These are phyloP conservation scores for Rhinoptilus africanus DNA, from an alignment of 2,113 vertebrate species.

Conservation along the genomic window DNA sequence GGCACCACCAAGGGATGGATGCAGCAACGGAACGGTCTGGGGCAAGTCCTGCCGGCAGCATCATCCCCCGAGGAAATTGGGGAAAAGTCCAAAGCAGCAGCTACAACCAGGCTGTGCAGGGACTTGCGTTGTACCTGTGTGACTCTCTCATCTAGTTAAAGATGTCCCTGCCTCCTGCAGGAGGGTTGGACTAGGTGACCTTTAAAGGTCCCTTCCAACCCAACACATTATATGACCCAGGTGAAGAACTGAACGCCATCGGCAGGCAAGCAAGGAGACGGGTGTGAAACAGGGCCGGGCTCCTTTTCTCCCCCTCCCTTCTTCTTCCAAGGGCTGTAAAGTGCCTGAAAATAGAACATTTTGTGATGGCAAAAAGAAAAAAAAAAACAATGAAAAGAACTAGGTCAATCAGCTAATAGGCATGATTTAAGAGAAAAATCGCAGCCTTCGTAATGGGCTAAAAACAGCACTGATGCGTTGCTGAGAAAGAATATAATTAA, in stretches of 20 bases:
- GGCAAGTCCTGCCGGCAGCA: neutral
- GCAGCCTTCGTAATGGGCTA: constrained; percentile 71
- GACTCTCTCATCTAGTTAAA: too few relatives aligned
- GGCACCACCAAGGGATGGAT: neutral
- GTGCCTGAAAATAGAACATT: constrained; percentile 71
- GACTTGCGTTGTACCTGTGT: neutral
- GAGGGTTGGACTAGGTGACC: too few relatives aligned
- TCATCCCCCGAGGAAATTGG: neutral
- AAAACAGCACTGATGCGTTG: constrained; percentile 71
- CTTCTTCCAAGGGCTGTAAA: neutral
- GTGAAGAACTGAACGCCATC: neutral
- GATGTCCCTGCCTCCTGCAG: too few relatives aligned
- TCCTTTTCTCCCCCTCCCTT: neutral
- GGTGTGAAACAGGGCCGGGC: neutral
- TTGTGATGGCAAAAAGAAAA: constrained; percentile 30
- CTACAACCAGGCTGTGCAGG: neutral
- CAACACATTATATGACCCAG: neutral
- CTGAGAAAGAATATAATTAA: constrained; percentile 77
- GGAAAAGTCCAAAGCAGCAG: neutral
- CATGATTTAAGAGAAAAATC: constrained; percentile 73
- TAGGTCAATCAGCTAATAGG: constrained; percentile 77
- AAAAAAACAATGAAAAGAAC: constrained; percentile 10
- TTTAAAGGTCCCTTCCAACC: too few relatives aligned
- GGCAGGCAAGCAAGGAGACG: neutral
- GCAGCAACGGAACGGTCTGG: rapidly evolving